These are phyloP conservation scores for Perithous albicinctus DNA, from an alignment of 2,888 invertebrate genomes.

Conservation along the genomic window DNA sequence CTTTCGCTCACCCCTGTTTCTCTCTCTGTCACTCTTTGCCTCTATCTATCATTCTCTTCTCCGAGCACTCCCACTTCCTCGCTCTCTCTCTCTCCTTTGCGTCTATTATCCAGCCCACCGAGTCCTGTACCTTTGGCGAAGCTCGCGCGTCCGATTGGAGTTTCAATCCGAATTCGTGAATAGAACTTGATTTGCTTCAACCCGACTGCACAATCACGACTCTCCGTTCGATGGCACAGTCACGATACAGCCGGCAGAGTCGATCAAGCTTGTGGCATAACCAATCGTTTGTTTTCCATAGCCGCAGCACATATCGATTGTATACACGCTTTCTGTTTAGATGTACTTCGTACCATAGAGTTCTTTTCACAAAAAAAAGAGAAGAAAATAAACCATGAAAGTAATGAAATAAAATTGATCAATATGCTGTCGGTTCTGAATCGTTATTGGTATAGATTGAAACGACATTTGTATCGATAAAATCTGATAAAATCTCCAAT, in stretches of 20 bases:
- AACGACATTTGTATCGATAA: neutral
- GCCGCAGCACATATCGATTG: neutral
- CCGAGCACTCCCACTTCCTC: conserved; percentile 40
- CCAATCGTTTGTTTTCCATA: conserved; percentile 5
- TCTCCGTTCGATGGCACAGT: conserved; percentile 13
- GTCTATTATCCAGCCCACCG: conserved; percentile 71
- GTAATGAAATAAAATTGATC: conserved; percentile 1
- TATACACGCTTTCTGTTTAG: neutral
- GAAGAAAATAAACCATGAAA: neutral
- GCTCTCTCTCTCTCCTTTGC: conserved; percentile 70
- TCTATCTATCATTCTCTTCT: conserved; percentile 40
- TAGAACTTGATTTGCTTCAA: conserved; percentile 80
- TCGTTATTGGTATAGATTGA: neutral
- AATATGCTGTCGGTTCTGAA: neutral
- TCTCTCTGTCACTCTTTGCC: conserved; percentile 18
- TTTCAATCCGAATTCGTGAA: conserved; percentile 80
- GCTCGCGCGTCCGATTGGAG: conserved; percentile 81
- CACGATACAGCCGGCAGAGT: conserved; percentile 6
- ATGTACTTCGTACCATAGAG: neutral
- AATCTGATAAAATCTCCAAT: neutral
- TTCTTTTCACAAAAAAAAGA: neutral
- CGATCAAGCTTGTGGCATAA: conserved; percentile 13
- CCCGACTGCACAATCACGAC: conserved; percentile 54
- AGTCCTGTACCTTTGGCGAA: conserved; percentile 76
- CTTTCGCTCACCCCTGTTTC: conserved; percentile 36